Conservation (phyloP, 2,888 invertebrate species). For the Seira sanloemensis region DNA sequence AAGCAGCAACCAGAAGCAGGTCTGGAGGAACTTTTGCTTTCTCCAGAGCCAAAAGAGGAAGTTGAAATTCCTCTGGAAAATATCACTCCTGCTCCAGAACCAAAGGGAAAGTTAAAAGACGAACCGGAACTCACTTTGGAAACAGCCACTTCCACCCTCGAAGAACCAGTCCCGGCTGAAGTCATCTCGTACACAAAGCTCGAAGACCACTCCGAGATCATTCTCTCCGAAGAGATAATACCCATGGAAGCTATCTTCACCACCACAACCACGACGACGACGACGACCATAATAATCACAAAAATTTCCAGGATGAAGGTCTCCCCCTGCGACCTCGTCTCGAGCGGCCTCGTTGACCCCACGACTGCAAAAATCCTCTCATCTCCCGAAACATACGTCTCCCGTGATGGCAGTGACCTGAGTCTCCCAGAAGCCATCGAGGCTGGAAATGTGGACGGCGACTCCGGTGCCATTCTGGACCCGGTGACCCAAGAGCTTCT, state of each 20-base stretch:
- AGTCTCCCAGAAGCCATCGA: conserved; percentile 87
- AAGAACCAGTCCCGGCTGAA: no score
- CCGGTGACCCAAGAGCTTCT: conserved; percentile 87
- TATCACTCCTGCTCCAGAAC: no score
- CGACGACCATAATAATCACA: conserved; percentile 71
- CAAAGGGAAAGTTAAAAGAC: no score
- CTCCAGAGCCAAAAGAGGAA: no score
- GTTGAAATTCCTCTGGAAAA: no score
- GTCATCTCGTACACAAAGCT: no score
- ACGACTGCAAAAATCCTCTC: conserved; percentile 85
- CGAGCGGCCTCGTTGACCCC: conserved; percentile 86
- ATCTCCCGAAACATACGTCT: conserved; percentile 79
- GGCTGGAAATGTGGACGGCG: conserved; percentile 83
- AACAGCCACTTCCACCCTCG: no score
- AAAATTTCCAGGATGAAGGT: conserved; percentile 71
- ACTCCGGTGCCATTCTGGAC: conserved; percentile 87
- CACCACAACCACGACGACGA: conserved; percentile 71
- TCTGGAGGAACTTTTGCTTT: no score
- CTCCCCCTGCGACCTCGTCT: conserved; percentile 84
- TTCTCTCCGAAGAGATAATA: conserved; percentile 72
- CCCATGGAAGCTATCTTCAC: conserved; percentile 73
- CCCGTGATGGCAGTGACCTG: conserved; percentile 80
- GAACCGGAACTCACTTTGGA: no score
- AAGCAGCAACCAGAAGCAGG: no score
- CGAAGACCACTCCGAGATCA: no score